A percentile compares a stretch with the other conserved stretches of the same genome.
phyloP scores from a whole-genome alignment of 2,797 vertebrate genomes.

The Enteromius radiatus region DNA sequence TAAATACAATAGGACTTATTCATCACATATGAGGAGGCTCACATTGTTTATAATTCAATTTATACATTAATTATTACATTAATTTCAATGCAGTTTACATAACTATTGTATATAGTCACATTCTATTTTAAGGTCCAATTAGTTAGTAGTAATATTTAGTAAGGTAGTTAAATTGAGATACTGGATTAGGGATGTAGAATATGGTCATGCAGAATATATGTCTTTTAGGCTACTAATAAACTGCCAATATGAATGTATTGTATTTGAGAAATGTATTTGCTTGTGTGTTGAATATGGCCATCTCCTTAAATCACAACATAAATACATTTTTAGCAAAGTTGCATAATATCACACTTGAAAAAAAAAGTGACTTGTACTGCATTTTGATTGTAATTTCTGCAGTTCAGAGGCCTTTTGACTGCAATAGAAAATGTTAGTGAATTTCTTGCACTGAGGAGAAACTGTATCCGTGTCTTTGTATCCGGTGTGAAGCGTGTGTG shows the following conservation, averaged over 20 bases:
- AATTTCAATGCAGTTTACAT: background rate
- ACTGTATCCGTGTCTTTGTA: slow-evolving; percentile 47
- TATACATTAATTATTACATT: background rate
- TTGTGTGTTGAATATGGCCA: background rate
- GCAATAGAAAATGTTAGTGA: background rate
- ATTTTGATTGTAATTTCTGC: background rate
- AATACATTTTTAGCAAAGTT: background rate
- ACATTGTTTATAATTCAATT: background rate
- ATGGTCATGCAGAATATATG: background rate
- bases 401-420: background rate
- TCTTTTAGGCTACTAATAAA: background rate
- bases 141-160: no score
- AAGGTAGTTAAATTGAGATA: background rate
- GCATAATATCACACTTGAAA: background rate
- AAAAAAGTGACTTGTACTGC: no score
- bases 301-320: background rate
- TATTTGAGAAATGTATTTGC: background rate
- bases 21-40: background rate
- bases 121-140: background rate
- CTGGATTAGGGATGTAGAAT: background rate
- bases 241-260: no score
- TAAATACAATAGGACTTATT: no score
- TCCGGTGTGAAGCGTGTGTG: slow-evolving; percentile 59
- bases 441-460: background rate
- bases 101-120: background rate